Evolutionary conservation across 2,888 invertebrate species (phyloP).

Genomic region (Drosophila pegasa): DNA sequence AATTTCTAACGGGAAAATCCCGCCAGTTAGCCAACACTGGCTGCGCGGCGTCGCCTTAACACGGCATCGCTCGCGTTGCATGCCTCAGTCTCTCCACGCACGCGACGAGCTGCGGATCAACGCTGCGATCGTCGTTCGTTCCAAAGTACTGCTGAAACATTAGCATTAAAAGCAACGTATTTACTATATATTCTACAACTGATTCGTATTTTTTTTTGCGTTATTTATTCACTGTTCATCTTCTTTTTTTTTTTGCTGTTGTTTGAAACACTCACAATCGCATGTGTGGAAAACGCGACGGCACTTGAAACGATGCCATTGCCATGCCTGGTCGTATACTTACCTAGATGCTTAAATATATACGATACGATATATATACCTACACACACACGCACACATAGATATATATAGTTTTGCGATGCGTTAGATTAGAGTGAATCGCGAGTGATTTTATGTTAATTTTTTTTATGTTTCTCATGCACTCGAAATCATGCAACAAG

Average conservation of each 20-base stretch:
- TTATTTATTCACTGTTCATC: constrained; percentile 18
- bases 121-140: constrained; percentile 53
- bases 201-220: constrained; percentile 19
- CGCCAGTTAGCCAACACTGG: constrained; percentile 33
- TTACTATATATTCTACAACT: constrained; percentile 10
- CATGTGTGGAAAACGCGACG: constrained; percentile 57
- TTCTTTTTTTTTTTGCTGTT: constrained; percentile 16
- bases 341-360: constrained; percentile 37
- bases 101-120: constrained; percentile 66
- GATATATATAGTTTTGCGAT: constrained; percentile 27
- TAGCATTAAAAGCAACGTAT: constrained; percentile 42
- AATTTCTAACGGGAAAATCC: background rate
- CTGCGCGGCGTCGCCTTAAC: constrained; percentile 38
- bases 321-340: constrained; percentile 42
- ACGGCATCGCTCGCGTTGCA: constrained; percentile 48
- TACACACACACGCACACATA: background rate
- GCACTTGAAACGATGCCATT: constrained; percentile 58
- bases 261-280: constrained; percentile 33
- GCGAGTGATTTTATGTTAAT: constrained; percentile 38
- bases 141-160: constrained; percentile 44
- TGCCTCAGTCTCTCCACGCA: constrained; percentile 64
- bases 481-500: constrained; percentile 11
- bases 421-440: constrained; percentile 45
- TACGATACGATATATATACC: constrained; percentile 22
- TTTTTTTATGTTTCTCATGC: constrained; percentile 31